These are phyloP conservation scores for Daboia siamensis DNA, from an alignment of 2,113 vertebrate species.

Conservation along the genomic window DNA sequence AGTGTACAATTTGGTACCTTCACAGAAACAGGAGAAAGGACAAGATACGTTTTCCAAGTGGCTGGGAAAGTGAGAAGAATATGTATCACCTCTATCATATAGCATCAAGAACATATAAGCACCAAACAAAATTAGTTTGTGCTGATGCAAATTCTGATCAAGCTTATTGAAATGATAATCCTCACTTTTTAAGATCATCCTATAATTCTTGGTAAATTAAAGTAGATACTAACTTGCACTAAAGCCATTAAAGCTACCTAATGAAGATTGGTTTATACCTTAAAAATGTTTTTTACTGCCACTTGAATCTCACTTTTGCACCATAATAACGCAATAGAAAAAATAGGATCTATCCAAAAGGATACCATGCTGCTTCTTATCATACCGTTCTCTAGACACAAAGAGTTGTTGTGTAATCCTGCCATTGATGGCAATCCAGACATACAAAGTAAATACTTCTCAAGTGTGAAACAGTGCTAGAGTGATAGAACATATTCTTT, in stretches of 20 bases:
- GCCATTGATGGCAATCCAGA: not conserved
- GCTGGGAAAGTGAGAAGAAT: too few relatives aligned
- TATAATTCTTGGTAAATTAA: not conserved
- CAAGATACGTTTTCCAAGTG: not conserved
- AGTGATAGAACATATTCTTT: not conserved
- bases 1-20: not conserved
- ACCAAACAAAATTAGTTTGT: too few relatives aligned
- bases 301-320: too few relatives aligned
- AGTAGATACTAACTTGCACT: not conserved
- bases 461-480: too few relatives aligned
- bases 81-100: too few relatives aligned
- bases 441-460: too few relatives aligned
- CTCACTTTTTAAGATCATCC: too few relatives aligned
- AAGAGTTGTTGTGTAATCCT: not conserved
- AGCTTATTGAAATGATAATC: too few relatives aligned
- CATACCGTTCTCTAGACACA: not conserved
- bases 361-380: not conserved
- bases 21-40: not conserved
- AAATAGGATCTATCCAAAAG: not conserved
- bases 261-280: not conserved
- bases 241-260: not conserved
- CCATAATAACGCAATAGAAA: not conserved
- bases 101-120: too few relatives aligned
- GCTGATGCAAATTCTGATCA: too few relatives aligned
- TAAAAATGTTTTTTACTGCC: not conserved